Conservation (phyloP, 1,140 invertebrate species). For the Acromyrmex charruanus region DNA sequence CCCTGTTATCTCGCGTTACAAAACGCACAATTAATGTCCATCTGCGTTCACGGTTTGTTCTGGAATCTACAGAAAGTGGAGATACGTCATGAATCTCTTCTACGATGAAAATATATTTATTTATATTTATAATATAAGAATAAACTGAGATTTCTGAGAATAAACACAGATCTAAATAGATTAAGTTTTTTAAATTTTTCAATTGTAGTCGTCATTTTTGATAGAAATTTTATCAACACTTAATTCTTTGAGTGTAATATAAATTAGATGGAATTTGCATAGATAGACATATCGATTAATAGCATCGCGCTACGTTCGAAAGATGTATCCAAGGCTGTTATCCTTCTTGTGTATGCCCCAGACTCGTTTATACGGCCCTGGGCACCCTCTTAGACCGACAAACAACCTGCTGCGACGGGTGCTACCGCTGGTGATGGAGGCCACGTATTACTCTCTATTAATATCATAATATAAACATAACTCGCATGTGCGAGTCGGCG, state of each 20-base stretch:
- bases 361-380: slow-evolving; percentile 64
- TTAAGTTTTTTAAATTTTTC: not conserved
- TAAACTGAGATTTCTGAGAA: not conserved
- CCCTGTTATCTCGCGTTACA: slow-evolving; percentile 44
- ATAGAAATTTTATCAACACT: not conserved
- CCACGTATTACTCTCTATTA: slow-evolving; percentile 83
- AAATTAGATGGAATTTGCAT: slow-evolving; percentile 27
- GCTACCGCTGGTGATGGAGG: slow-evolving; percentile 69
- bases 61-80: slow-evolving; percentile 10
- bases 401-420: slow-evolving; percentile 79
- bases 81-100: not conserved
- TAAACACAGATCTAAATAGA: not conserved
- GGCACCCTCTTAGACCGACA: slow-evolving; percentile 69
- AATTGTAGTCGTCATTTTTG: not conserved
- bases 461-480: slow-evolving; percentile 87
- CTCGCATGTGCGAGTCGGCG: slow-evolving; percentile 74
- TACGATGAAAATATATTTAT: not conserved
- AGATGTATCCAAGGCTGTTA: not conserved
- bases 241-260: not conserved
- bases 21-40: slow-evolving; percentile 72
- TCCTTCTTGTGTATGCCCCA: not conserved
- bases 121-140: not conserved
- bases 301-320: slow-evolving; percentile 7
- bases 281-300: slow-evolving; percentile 34
- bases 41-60: slow-evolving; percentile 53